phyloP scores from a whole-genome alignment of 2,888 invertebrate species.

The Drosophila glabriapex region DNA sequence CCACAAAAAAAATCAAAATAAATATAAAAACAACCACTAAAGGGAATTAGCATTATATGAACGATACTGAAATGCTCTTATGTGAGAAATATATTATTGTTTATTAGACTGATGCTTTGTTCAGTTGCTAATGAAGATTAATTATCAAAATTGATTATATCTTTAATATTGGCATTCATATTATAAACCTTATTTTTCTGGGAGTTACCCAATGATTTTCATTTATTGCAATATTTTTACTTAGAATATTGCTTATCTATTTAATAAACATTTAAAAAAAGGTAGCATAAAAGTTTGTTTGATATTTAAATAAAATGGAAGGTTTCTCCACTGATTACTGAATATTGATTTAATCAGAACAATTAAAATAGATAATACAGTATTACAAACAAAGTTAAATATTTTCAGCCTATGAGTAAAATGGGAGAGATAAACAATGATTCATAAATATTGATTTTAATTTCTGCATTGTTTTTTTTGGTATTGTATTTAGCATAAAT shows the following conservation, averaged over 20 bases:
- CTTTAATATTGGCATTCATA: not conserved
- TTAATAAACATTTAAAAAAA: not conserved
- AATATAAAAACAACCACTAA: not conserved
- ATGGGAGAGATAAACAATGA: not conserved
- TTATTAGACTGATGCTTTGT: not conserved
- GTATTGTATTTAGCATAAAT: not conserved
- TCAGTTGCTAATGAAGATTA: not conserved
- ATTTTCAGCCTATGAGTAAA: not conserved
- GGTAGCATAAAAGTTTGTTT: not conserved
- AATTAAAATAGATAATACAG: not conserved
- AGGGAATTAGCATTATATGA: not conserved
- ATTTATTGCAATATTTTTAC: not conserved
- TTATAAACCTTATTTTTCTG: not conserved
- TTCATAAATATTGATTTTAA: not conserved
- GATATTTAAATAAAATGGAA: not conserved
- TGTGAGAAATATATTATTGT: not conserved
- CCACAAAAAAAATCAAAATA: slow-evolving; percentile 5
- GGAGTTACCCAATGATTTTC: not conserved
- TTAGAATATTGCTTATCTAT: not conserved
- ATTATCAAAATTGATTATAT: not conserved
- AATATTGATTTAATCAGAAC: not conserved
- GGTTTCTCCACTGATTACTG: not conserved
- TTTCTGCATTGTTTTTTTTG: not conserved
- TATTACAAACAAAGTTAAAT: not conserved
- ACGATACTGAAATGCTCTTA: slow-evolving; percentile 32